Evolutionary conservation across 2,888 invertebrate genomes (phyloP), one percentile per base, ranked within the genome.

Genomic region (Coenonympha glycerion): DNA sequence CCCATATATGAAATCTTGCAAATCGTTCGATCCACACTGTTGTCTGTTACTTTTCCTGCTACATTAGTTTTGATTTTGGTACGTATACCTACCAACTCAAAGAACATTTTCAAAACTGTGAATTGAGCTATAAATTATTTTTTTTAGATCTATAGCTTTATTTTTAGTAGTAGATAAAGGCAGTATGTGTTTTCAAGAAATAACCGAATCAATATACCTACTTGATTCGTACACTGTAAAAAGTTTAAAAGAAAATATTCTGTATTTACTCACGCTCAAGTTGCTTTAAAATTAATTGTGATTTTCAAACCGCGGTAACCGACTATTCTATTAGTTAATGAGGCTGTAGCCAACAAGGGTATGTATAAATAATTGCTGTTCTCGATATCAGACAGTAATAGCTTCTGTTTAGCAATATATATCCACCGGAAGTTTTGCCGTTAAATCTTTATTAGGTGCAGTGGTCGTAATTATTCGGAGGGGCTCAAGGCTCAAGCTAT

Each of bases 371-470:
- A 37, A 21, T 37, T 37, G 13, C 11, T 21, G 21, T 21, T 21
- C 13, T 11, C 36, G n/a, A 19, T 11, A 11, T 6, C 9, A 19
- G 11, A 11, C 6, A 2, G 11, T 37, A 37, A 9, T 16, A 18
- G 1, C 16, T 8, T 8, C 11, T 22, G 36, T 21, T 21, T 21
- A 21, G 22, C 19, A 22, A 22, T 22, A n/a, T 21, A 11, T 8
- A 34, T 8, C 37, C 11, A 21, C 21, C 36, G 36, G 36, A 36
- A 36, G 36, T n/a, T 36, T 1, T 3, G 2, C 11, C 37, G 8
- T 2, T 37, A 37, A 37, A 21, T 37, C 37, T 13, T 37, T 36
- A 19, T 36, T 37, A 37, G 13, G n/a, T n/a, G n/a, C n/a, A 37
- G 21, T 37, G 37, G 22, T 22, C 22, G 22, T 13, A 22, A 37